Percentiles rank a stretch among this genome's conserved stretches.
Evolutionary conservation across 2,797 vertebrate species (phyloP).

Genomic region (Hirundo rustica): DNA sequence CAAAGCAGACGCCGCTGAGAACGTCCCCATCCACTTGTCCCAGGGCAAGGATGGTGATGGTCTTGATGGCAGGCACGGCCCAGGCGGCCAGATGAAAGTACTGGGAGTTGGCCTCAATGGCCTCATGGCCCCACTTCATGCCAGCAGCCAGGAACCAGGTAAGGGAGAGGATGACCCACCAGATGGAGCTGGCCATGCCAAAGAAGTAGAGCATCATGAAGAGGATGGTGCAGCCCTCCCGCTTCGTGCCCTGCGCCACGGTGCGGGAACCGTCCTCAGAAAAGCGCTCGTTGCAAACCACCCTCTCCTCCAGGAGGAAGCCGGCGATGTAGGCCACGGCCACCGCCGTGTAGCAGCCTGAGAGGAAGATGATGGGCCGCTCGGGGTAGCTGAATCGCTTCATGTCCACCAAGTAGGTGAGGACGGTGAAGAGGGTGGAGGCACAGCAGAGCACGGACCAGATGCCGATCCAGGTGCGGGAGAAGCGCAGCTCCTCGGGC

Average conservation of each 20-base stretch:
- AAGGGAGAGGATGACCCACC: constrained; percentile 96
- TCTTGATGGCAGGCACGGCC: constrained; percentile 95
- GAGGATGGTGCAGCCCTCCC: constrained; percentile 95
- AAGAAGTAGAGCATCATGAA: constrained; percentile 99
- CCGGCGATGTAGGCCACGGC: constrained; percentile 93
- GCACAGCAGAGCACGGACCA: constrained; percentile 95
- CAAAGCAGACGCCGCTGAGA: constrained; percentile 92
- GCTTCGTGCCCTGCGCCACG: constrained; percentile 94
- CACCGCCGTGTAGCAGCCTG: constrained; percentile 93
- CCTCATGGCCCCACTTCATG: constrained; percentile 98
- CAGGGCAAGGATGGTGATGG: constrained; percentile 91
- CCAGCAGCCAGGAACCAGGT: constrained; percentile 96
- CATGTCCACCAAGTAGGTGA: constrained; percentile 97
- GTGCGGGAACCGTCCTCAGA: constrained; percentile 87
- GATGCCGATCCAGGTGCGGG: constrained; percentile 93
- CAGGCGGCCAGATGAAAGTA: constrained; percentile 96
- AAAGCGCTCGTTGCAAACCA: constrained; percentile 92
- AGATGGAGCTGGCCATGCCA: constrained; percentile 98
- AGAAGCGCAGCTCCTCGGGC: constrained; percentile 90
- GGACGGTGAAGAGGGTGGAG: constrained; percentile 92
- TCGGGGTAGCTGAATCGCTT: constrained; percentile 95
- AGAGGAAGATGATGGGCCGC: constrained; percentile 94
- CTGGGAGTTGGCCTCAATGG: constrained; percentile 96
- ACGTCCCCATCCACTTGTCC: constrained; percentile 95
- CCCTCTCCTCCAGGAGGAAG: constrained; percentile 90